phyloP scores from a whole-genome alignment of 2,797 vertebrate species.

The Hapalemur alaotrensis region DNA sequence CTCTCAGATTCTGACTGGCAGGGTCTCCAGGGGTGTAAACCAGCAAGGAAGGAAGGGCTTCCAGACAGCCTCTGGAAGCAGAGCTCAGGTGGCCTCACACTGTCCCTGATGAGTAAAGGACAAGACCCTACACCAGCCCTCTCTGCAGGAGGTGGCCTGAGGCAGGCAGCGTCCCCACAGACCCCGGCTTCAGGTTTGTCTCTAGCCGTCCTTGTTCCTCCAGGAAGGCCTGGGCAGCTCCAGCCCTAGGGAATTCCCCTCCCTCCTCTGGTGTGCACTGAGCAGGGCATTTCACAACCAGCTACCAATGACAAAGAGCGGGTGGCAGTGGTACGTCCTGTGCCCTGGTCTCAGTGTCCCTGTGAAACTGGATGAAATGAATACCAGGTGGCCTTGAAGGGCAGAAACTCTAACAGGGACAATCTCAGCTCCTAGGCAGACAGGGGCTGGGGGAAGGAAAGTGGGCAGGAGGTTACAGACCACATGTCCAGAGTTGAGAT shows the following conservation, averaged over 20 bases:
- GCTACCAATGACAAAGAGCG: neutral
- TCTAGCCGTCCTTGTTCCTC: neutral
- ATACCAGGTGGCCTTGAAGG: neutral
- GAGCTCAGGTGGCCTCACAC: neutral
- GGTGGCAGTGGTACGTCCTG: neutral
- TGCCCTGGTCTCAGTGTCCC: neutral
- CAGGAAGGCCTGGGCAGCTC: neutral
- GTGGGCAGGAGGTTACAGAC: neutral
- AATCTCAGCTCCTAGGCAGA: neutral
- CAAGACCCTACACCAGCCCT: neutral
- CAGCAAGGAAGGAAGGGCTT: neutral
- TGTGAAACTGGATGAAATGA: neutral
- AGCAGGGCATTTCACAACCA: neutral
- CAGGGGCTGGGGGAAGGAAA: accelerated
- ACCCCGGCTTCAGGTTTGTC: neutral
- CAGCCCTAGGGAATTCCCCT: neutral
- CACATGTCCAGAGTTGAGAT: neutral
- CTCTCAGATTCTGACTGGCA: neutral
- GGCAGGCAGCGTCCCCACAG: neutral
- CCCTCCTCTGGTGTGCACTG: neutral
- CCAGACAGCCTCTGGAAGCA: neutral
- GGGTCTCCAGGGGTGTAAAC: neutral
- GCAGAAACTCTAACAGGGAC: neutral
- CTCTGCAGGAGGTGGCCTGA: neutral
- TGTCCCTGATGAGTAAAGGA: neutral